These are phyloP conservation scores for Elaeidobius kamerunicus DNA, from an alignment of 2,888 invertebrate species.

Conservation along the genomic window DNA sequence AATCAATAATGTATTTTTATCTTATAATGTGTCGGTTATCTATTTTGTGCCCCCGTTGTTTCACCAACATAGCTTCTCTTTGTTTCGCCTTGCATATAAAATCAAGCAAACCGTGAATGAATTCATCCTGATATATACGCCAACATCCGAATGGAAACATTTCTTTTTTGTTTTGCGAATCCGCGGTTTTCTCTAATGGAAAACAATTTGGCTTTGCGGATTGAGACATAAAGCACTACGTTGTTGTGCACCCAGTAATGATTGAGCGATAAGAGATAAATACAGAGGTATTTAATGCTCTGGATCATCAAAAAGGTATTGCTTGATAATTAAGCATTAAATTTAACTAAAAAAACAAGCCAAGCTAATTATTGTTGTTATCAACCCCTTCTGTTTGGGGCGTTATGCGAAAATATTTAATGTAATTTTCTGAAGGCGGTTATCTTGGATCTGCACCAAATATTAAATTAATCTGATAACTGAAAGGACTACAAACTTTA, in stretches of 20 bases:
- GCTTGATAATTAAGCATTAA: too few relatives aligned
- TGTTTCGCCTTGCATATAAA: constrained; percentile 23
- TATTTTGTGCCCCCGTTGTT: constrained; percentile 10
- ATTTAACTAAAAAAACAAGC: too few relatives aligned
- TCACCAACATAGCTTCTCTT: constrained; percentile 17
- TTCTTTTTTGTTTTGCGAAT: constrained; percentile 12
- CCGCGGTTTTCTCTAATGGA: constrained; percentile 20
- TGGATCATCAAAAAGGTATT: too few relatives aligned
- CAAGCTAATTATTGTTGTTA: too few relatives aligned
- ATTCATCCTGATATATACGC: constrained; percentile 18
- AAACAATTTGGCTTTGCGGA: constrained; percentile 20
- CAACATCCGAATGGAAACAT: constrained; percentile 5
- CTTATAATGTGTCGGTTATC: constrained; percentile 6
- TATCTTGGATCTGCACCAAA: too few relatives aligned
- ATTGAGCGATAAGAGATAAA: background rate
- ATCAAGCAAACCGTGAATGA: constrained; percentile 26
- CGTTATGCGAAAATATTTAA: too few relatives aligned
- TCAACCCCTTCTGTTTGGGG: too few relatives aligned
- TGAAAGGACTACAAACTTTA: too few relatives aligned
- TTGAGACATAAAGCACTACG: constrained; percentile 15
- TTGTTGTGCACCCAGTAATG: constrained; percentile 10
- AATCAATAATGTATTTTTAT: too few relatives aligned
- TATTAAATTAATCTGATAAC: too few relatives aligned
- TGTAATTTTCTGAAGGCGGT: too few relatives aligned
- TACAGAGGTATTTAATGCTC: too few relatives aligned